Conservation (phyloP, 2,888 invertebrate genomes). For the Dicycla oo region DNA sequence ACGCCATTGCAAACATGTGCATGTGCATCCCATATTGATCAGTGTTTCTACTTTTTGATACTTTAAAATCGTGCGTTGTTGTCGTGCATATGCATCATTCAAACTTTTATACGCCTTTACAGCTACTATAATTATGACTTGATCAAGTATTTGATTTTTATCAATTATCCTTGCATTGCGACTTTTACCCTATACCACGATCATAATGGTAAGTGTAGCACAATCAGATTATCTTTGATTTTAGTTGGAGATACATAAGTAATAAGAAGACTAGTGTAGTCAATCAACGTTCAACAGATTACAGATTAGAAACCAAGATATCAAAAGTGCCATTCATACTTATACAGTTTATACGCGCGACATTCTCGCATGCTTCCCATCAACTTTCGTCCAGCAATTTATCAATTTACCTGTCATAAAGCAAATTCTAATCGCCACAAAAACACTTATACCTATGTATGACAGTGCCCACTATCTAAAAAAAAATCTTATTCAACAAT, state of each 20-base stretch:
- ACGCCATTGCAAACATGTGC: conserved; percentile 19
- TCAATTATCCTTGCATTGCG: neutral
- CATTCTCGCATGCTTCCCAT: neutral
- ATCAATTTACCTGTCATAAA: neutral
- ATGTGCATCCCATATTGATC: conserved; percentile 8
- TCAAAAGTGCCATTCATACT: neutral
- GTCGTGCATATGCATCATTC: neutral
- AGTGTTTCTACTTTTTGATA: neutral
- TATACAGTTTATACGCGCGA: conserved; percentile 1
- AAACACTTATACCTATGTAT: neutral
- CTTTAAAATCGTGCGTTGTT: neutral
- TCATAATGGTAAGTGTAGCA: too few species aligned
- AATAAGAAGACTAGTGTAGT: neutral
- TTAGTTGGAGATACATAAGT: neutral
- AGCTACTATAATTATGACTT: neutral
- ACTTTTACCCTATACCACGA: neutral
- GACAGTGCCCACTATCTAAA: conserved; percentile 16
- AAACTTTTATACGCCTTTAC: neutral
- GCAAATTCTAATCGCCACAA: neutral
- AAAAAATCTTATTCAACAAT: conserved; percentile 26
- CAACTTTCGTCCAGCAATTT: neutral
- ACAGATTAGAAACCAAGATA: neutral
- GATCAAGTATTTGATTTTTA: neutral
- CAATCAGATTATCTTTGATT: neutral
- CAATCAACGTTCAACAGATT: neutral